Evolutionary conservation across 2,113 vertebrate species (phyloP), one percentile per base, ranked within the genome.

Genomic region (Fukomys damarensis): DNA sequence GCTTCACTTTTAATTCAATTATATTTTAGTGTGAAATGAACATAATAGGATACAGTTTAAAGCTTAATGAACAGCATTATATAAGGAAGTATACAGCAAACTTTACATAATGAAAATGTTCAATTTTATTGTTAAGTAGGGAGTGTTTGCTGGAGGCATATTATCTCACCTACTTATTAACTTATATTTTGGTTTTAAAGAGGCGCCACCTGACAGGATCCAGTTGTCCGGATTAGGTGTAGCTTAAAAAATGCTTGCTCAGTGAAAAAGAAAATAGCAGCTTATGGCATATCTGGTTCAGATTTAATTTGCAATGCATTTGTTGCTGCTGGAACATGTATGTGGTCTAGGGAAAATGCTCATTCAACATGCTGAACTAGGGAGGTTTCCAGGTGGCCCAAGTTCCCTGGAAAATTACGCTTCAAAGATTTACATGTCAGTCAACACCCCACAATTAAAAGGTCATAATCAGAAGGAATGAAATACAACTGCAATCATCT

Each of bases 81-180:
- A 68, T 54, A 19, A 90, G 52, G 46, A 81, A 80, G 5, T 66
- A 89, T 89, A 94, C 82, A 91, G 70, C 43, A 84, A 58, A 86
- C 3, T 70, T 85, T 63, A 58, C 54, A 70, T 54, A 84, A 68
- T 76, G 77, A 77, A 93, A 52, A 61, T 22, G 83, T 63, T 52
- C 19, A n/a, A 17, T 80, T 95, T 81, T 72, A 80, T 49, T 89
- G 76, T 63, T 16, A 38, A 93, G 12, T 19, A 72, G 66, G 90
- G 83, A 79, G 59, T 94, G 86, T 93, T 95, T 95, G 91, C 97
- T 3, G 12, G 82, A 68, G 96, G 94, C 93, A 79, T 54, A 82
- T 89, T 91, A 83, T 83, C 85, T 97, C 91, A 97, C 77, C 81
- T 83, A 91, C 91, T 94, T 96, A 94, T 93, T 96, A 97, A 96